Evolutionary conservation across 2,113 vertebrate genomes (phyloP).

Genomic region (Brienomyrus brachyistius): DNA sequence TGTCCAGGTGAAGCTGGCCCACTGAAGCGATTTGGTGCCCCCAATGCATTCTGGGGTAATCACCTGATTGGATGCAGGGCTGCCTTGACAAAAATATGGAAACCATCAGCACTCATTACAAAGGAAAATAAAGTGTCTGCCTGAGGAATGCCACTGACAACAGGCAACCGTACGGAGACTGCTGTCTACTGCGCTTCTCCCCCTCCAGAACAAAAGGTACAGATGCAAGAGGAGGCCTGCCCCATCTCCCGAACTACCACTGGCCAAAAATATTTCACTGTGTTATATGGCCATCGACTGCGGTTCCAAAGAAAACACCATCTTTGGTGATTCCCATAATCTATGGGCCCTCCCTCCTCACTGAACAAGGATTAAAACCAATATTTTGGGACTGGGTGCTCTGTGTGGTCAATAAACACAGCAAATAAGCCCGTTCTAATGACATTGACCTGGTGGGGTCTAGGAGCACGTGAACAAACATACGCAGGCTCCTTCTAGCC

Average conservation of each 20-base stretch:
- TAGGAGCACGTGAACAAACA: conserved; percentile 42
- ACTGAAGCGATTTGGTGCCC: conserved; percentile 15
- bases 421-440: conserved; percentile 17
- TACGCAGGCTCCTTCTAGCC: conserved; percentile 27
- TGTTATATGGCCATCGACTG: not conserved
- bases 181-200: not conserved
- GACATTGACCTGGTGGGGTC: conserved; percentile 39
- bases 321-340: not conserved
- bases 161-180: not conserved
- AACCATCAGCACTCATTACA: not conserved
- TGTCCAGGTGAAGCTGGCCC: not conserved
- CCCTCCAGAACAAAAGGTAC: not conserved
- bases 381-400: conserved; percentile 38
- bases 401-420: conserved; percentile 14
- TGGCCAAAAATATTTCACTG: not conserved
- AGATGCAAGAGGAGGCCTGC: not conserved
- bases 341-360: not conserved
- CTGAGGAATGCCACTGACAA: not conserved
- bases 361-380: conserved; percentile 33
- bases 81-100: conserved; percentile 12
- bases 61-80: not conserved
- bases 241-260: not conserved
- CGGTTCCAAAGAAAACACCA: not conserved
- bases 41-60: not conserved
- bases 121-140: conserved; percentile 6